Base-by-base conservation (phyloP, 2,797 vertebrate species). In the Dendrocincla fuliginosa region DNA sequence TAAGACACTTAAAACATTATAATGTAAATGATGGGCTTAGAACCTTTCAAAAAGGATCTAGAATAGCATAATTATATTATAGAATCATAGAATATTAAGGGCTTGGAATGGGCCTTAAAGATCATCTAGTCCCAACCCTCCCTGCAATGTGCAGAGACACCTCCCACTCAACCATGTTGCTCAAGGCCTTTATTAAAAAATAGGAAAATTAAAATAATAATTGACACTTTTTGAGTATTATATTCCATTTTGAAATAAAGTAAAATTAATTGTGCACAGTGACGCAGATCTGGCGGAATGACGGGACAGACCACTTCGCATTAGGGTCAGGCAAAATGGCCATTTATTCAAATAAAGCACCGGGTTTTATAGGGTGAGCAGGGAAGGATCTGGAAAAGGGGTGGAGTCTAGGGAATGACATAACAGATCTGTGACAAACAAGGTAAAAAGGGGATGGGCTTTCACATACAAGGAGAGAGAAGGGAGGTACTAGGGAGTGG, bases 101-200 rank as follows among this genome's bases (percentile, higher is more conserved):
- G 28, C 3, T 17, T 70, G 24, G 44, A 77, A 57, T 9, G 5
- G 17, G 30, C 8, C 10, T 32, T 30, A 27, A 22, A 39, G 8
- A 8, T 11, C 5, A 3, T 27, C 56, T 25, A 32, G 5, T 64
- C 7, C 7, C 44, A 27, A 4, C 3, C 7, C 3, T 8, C 9
- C 28, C 17, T 32, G 22, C 20, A n/a, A 8, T 44, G 15, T 25
- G 18, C 24, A 32, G 16, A 28, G 11, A 22, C 24, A 44, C 3
- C 5, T 70, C 42, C 16, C 14, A 4, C 20, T 6, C 18, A 17
- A 25, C 15, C 65, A 52, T 13, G 17, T 12, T 52, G 20, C 25
- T 41, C 52, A 46, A 64, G 30, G 10, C 3, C 12, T 52, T 52
- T 1, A 18, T 11, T 10, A 23, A 55, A 53, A 61, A 0, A 30